phyloP scores from a whole-genome alignment of 2,113 vertebrate genomes.

The Pomatorhinus ruficollis region DNA sequence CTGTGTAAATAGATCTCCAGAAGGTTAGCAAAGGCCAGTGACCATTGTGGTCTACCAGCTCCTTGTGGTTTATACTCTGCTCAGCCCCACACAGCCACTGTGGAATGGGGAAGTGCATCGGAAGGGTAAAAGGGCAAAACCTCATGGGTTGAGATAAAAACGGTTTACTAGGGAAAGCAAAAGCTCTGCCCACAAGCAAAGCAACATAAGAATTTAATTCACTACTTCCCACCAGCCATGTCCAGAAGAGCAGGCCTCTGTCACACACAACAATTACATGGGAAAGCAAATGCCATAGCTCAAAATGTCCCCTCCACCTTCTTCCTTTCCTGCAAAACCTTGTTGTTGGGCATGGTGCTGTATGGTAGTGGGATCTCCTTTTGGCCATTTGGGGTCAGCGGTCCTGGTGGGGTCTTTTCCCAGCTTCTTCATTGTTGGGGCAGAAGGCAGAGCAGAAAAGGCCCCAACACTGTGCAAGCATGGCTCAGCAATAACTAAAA shows the following conservation, averaged over 20 bases:
- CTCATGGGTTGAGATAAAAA: background rate
- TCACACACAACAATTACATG: rapidly evolving
- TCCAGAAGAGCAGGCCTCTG: background rate
- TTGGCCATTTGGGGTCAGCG: background rate
- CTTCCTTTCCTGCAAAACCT: background rate
- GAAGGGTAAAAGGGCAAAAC: background rate
- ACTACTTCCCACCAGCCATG: background rate
- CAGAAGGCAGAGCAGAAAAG: background rate
- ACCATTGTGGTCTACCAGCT: conserved; percentile 9
- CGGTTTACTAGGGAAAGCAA: background rate
- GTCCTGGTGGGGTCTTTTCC: background rate
- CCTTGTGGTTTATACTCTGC: background rate
- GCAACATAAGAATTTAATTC: background rate
- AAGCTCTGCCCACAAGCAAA: background rate
- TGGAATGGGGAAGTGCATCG: rapidly evolving
- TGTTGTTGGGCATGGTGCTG: background rate
- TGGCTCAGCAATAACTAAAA: background rate
- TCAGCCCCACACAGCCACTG: background rate
- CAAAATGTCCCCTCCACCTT: rapidly evolving
- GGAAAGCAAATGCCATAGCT: background rate
- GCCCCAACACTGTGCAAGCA: rapidly evolving
- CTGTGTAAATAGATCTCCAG: background rate
- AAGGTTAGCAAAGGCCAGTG: background rate
- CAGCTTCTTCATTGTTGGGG: rapidly evolving
- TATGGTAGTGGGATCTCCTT: background rate